Evolutionary conservation across 1,140 invertebrate genomes (phyloP), one percentile per base, ranked within the genome.

Genomic region (Zaprionus kolodkinae): DNA sequence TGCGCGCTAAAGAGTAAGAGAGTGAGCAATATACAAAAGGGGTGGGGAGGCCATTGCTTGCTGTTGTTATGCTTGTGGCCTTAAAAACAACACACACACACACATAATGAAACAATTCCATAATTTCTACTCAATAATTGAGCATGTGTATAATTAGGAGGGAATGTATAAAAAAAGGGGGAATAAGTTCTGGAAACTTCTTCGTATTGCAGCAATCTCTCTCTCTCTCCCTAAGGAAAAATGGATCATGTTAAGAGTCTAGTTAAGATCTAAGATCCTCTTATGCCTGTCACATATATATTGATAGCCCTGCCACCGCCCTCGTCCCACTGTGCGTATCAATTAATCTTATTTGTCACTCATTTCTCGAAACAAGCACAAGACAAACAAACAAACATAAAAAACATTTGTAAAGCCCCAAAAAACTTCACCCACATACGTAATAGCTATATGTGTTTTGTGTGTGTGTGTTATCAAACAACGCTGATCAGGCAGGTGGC

Each of bases 301-400:
- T 80, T 63, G 76, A 80, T 78, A 65, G 60, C 59, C 27, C 43
- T 73, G 4, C 13, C 52, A 50, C 65, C 40, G 54, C 27, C 25
- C 25, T 66, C 48, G 33, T 55, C 11, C 11, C n/a, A 12, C 6
- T 30, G 12, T 1, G 17, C 48, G 72, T 90, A 90, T 82, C 81
- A 89, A 89, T 89, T 89, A 90, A 89, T 90, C 86, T 85, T 90
- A 90, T 90, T 90, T 89, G 86, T 90, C 86, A 90, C 78, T 87
- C 86, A 90, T 71, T 81, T 86, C 72, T 80, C 71, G 73, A 81
- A 77, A 76, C 66, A 78, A 72, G 66, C 62, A 80, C 72, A 72
- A 59, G 63, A 30, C 63, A 79, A 62, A 62, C 2, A 30, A 30
- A 30, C 27, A 30, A 30, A 30, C 27, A 30, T 30, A 3, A 30